phyloP scores from a whole-genome alignment of 2,888 invertebrate species.

The Lithophane socia region DNA sequence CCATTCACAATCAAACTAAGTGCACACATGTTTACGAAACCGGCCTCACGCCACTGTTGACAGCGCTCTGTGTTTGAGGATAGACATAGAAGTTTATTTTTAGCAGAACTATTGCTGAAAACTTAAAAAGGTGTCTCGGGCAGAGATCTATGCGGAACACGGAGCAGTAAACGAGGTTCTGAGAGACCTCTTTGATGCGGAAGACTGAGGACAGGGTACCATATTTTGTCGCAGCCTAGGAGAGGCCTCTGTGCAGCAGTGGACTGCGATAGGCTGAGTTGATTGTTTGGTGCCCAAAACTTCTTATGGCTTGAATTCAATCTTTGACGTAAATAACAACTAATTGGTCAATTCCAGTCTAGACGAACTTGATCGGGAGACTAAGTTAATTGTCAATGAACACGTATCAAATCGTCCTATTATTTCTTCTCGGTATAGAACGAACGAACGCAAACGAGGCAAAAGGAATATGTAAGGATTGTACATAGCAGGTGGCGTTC shows the following conservation, averaged over 20 bases:
- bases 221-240: no score
- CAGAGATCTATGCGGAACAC: no score
- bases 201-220: background rate
- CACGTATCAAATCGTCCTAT: background rate
- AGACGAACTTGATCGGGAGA: background rate
- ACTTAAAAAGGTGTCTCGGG: no score
- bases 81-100: no score
- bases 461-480: background rate
- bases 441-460: background rate
- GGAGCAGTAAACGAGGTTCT: no score
- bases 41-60: no score
- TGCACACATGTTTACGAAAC: no score
- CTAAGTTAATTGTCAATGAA: background rate
- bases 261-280: background rate
- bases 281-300: background rate
- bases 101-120: no score
- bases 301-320: background rate
- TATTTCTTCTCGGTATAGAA: background rate
- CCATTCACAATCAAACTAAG: no score
- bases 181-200: background rate
- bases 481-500: background rate
- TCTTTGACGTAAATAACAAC: background rate
- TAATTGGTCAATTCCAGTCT: background rate
- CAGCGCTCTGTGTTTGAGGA: no score
- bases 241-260: background rate